Evolutionary conservation across 2,888 invertebrate genomes (phyloP).

Genomic region (Drosophila borealis): DNA sequence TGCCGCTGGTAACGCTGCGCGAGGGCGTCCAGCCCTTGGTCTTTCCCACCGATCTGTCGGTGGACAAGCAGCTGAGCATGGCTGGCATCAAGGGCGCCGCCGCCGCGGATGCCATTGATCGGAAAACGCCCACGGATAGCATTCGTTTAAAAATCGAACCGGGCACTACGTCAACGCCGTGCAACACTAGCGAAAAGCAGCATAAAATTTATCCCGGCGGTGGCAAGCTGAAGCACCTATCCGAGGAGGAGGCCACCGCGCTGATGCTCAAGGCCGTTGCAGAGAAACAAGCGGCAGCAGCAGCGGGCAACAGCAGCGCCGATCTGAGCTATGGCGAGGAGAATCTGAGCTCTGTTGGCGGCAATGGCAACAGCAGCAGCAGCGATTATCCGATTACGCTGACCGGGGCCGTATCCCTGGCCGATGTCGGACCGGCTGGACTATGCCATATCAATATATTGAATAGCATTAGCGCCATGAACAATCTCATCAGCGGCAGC

Average conservation of each 20-base stretch:
- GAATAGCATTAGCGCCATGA: constrained; percentile 84
- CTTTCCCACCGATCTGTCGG: constrained; percentile 84
- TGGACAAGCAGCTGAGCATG: constrained; percentile 77
- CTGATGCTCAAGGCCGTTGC: constrained; percentile 81
- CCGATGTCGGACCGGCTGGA: constrained; percentile 78
- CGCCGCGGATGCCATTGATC: constrained; percentile 54
- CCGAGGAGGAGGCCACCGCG: constrained; percentile 81
- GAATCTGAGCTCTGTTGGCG: constrained; percentile 43
- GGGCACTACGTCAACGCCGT: constrained; percentile 69
- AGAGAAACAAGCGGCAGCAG: constrained; percentile 71
- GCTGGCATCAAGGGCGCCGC: constrained; percentile 37
- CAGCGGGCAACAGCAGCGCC: constrained; percentile 65
- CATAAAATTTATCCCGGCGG: constrained; percentile 54
- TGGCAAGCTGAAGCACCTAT: constrained; percentile 79
- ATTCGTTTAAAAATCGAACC: constrained; percentile 61
- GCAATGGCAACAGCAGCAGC: constrained; percentile 57
- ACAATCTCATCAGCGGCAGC: constrained; percentile 82
- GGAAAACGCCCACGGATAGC: constrained; percentile 73
- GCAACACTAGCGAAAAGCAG: constrained; percentile 54
- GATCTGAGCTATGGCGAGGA: constrained; percentile 81
- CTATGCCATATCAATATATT: constrained; percentile 82
- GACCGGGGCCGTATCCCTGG: constrained; percentile 75
- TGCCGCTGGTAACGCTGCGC: constrained; percentile 88
- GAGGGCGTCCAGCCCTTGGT: constrained; percentile 85
- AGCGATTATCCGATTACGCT: constrained; percentile 78